A percentile compares a stretch with the other conserved stretches of the same genome.
Conservation (phyloP, 2,113 vertebrate genomes). For the Geothlypis trichas region DNA sequence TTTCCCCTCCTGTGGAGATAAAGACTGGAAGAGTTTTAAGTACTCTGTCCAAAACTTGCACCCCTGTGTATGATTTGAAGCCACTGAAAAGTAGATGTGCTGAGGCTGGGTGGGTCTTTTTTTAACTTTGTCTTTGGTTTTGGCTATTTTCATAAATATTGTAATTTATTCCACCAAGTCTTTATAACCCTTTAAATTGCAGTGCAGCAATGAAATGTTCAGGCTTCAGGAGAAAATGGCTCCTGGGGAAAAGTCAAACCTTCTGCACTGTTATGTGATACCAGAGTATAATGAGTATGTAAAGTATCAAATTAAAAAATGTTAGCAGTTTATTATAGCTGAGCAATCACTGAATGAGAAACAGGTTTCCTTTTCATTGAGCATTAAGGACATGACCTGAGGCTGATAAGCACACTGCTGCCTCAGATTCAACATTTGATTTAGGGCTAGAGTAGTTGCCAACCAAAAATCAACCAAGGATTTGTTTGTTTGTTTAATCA, state of each 20-base stretch:
- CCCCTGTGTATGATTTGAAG: background rate
- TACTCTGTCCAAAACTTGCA: background rate
- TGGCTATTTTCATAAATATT: constrained; percentile 29
- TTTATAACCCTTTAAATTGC: constrained; percentile 50
- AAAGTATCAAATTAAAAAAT: constrained; percentile 74
- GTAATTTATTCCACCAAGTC: constrained; percentile 37
- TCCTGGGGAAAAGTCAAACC: constrained; percentile 59
- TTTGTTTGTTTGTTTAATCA: constrained; percentile 60
- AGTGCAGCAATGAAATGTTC: constrained; percentile 34
- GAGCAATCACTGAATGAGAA: constrained; percentile 72
- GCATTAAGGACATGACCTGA: constrained; percentile 67
- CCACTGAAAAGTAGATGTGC: background rate
- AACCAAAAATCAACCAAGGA: background rate
- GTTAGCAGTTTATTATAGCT: constrained; percentile 67
- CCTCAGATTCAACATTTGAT: constrained; percentile 50
- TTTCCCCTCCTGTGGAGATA: background rate
- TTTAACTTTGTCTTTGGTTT: background rate
- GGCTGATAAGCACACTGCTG: constrained; percentile 45
- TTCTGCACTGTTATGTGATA: constrained; percentile 56
- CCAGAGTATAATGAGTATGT: constrained; percentile 65
- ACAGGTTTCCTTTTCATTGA: constrained; percentile 68
- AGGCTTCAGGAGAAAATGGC: constrained; percentile 55
- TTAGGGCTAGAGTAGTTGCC: constrained; percentile 27
- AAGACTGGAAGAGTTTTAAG: background rate
- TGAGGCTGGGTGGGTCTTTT: background rate